Base-by-base conservation (phyloP, 2,113 vertebrate genomes). In the Chaetodon trifascialis region DNA sequence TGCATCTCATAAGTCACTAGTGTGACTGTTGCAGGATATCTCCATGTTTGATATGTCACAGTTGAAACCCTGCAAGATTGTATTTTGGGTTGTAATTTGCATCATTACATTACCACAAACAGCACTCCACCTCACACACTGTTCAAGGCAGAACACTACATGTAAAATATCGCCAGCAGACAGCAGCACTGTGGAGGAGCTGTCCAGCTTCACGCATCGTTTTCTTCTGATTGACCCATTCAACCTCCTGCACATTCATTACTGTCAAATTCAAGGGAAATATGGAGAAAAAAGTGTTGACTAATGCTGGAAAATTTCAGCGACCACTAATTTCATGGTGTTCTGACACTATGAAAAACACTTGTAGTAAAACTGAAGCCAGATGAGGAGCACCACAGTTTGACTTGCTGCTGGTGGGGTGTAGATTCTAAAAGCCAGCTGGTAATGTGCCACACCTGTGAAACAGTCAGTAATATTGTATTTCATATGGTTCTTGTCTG, bases 31-130 rank as follows among this genome's bases (percentile, higher is more conserved):
- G 69, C 0, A 51, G 65, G 67, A 54, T 16, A 49, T 10, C 56
- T 51, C 40, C 42, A 52, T 75, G n/a, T 73, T 36, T 38, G 25
- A 15, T 23, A 7, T 2, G 8, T 67, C 23, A 6, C 55, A 59
- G 34, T 21, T 46, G n/a, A 17, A 38, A 34, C 3, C 52, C 47
- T 34, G 40, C 12, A 47, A 23, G 14, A 40, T 58, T 49, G 19
- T 55, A 58, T 63, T 67, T 23, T 30, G 25, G 60, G 14, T 54
- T 73, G 19, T 84, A 52, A 55, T 25, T 49, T 38, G 9, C 15
- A 15, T 54, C 23, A 59, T 66, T 59, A 12, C 11, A 55, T 67
- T 54, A 69, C 25, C 11, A 17, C 69, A 70, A 23, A 44, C 11
- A n/a, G n/a, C n/a, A 6, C n/a, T 65, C 6, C 1, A 17, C 55